Conservation (phyloP, 2,888 invertebrate species). For the Rotaria sp. region DNA sequence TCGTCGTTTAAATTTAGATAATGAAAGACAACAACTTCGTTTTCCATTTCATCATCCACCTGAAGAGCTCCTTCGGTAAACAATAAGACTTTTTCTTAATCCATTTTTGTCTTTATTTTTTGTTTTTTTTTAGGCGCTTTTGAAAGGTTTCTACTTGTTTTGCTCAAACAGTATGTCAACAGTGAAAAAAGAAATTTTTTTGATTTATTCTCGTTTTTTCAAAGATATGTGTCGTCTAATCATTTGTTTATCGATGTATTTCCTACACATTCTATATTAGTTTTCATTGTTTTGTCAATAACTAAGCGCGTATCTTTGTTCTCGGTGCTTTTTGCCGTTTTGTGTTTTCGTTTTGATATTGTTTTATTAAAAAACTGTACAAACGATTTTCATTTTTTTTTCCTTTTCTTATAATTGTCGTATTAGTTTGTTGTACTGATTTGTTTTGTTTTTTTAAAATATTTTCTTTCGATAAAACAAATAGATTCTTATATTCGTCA, state of each 20-base stretch:
- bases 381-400: not conserved
- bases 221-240: not conserved
- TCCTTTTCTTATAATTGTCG: not conserved
- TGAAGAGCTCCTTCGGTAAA: not conserved
- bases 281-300: not conserved
- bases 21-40: not conserved
- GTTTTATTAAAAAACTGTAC: not conserved
- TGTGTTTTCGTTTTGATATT: not conserved
- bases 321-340: not conserved
- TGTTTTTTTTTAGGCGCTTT: not conserved
- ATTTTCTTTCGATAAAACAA: not conserved
- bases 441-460: not conserved
- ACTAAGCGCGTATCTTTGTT: not conserved
- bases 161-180: not conserved
- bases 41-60: not conserved
- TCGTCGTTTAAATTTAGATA: not conserved
- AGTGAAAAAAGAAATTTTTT: not conserved
- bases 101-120: too few relatives aligned
- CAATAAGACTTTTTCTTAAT: too few relatives aligned
- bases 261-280: not conserved
- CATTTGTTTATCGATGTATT: not conserved
- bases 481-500: not conserved
- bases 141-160: not conserved
- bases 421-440: not conserved
- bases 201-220: too few relatives aligned